Conservation (phyloP, 2,113 vertebrate genomes). For the Rissa tridactyla region DNA sequence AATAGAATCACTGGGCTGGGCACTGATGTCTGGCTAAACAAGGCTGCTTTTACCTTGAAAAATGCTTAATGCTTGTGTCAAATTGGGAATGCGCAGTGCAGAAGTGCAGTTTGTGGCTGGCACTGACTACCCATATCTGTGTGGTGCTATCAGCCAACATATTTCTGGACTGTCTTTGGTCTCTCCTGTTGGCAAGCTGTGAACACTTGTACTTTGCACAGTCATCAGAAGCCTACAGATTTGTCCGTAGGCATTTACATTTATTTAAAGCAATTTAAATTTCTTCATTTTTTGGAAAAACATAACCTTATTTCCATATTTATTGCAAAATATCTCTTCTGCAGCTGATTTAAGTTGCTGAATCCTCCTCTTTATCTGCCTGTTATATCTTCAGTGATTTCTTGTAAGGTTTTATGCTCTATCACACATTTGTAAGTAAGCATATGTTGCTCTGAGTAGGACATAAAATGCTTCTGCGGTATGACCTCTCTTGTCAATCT, state of each 20-base stretch:
- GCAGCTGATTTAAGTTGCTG: background rate
- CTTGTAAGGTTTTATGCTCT: background rate
- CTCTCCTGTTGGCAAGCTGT: background rate
- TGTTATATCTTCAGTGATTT: background rate
- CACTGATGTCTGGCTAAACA: background rate
- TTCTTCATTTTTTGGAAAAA: background rate
- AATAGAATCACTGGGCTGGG: background rate
- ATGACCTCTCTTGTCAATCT: background rate
- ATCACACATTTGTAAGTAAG: background rate
- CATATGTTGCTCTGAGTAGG: background rate
- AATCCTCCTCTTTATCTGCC: background rate
- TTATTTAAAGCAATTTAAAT: background rate
- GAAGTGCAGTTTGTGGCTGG: background rate
- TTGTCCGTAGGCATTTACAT: background rate
- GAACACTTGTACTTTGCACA: background rate
- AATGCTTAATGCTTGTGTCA: background rate
- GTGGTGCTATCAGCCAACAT: background rate
- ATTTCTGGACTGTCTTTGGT: background rate
- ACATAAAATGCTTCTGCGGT: background rate
- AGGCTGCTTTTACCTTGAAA: background rate
- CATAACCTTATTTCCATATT: background rate
- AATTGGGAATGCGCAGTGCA: background rate
- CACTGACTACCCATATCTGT: background rate
- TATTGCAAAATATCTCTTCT: background rate
- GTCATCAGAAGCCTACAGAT: background rate